Evolutionary conservation across 2,113 vertebrate genomes (phyloP).

Genomic region (Megaceryle torquata): DNA sequence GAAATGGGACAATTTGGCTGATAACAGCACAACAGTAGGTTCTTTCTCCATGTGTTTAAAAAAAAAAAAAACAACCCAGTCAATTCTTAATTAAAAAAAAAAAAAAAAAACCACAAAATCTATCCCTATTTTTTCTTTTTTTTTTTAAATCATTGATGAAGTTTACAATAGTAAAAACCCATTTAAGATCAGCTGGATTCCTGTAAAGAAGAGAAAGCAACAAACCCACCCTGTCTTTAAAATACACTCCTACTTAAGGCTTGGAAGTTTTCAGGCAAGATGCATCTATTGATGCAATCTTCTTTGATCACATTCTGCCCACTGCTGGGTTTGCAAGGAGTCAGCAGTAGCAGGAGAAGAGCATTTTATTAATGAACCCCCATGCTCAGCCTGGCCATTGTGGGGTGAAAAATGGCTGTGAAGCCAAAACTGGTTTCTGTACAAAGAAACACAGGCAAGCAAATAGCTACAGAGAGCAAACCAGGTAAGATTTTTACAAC

Average conservation of each 20-base stretch:
- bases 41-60: not conserved
- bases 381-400: not conserved
- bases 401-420: not conserved
- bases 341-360: not conserved
- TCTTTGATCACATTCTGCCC: constrained; percentile 33
- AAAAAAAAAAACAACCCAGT: not conserved
- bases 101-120: not conserved
- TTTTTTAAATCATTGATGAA: not conserved
- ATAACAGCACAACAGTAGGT: not conserved
- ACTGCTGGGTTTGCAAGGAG: constrained; percentile 25
- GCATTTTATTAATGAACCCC: not conserved
- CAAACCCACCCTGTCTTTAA: not conserved
- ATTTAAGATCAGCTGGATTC: not conserved
- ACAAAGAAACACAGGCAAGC: accelerated
- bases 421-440: not conserved
- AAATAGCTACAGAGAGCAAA: not conserved
- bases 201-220: not conserved
- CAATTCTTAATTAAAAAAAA: not conserved
- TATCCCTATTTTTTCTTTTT: not conserved
- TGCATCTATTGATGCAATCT: not conserved
- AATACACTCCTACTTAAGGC: not conserved
- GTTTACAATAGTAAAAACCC: not conserved
- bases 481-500: not conserved
- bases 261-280: constrained; percentile 1
- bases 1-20: not conserved